phyloP scores from a whole-genome alignment of 1,140 invertebrate species.

The Antheraea mylitta region DNA sequence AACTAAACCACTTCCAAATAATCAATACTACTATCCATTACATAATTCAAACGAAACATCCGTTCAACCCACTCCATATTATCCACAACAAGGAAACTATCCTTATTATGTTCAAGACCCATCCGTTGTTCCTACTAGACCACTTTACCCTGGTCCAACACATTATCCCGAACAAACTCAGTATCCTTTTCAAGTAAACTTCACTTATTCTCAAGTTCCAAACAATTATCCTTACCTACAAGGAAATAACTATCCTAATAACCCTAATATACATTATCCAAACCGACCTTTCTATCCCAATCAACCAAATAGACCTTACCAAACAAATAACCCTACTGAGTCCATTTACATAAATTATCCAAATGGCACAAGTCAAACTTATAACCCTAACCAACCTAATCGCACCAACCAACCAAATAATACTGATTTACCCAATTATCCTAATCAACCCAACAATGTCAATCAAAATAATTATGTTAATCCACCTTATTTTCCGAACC shows the following conservation, averaged over 20 bases:
- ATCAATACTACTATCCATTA: background rate
- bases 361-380: background rate
- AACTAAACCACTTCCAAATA: background rate
- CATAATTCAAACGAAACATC: background rate
- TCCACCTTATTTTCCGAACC: background rate
- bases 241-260: background rate
- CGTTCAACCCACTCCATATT: background rate
- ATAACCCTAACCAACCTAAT: constrained; percentile 2
- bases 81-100: background rate
- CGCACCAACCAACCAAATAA: background rate
- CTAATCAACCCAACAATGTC: constrained; percentile 18
- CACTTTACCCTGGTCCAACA: constrained; percentile 3
- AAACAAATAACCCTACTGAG: background rate
- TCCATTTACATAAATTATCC: background rate
- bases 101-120: background rate
- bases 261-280: background rate
- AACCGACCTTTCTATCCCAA: constrained; percentile 12
- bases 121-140: background rate
- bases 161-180: background rate
- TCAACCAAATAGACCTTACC: constrained; percentile 9
- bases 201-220: constrained; percentile 3
- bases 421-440: constrained; percentile 10
- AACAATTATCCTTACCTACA: background rate
- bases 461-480: constrained; percentile 12
- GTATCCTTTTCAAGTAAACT: constrained; percentile 6